These are phyloP conservation scores for Laupala kohalensis DNA, from an alignment of 1,140 invertebrate species.

Conservation along the genomic window DNA sequence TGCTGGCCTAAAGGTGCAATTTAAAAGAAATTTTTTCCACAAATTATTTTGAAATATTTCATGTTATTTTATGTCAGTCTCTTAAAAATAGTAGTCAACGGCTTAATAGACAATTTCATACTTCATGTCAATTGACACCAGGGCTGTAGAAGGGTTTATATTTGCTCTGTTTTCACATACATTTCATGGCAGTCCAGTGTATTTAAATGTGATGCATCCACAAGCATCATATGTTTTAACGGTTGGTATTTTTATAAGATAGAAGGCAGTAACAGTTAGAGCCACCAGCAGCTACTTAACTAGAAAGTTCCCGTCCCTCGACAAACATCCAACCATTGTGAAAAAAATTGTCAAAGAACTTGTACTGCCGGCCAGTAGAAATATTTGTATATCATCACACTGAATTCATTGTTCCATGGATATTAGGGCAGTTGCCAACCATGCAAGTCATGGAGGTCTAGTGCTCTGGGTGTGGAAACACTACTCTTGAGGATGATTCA, in stretches of 20 bases:
- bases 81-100: slow-evolving; percentile 8
- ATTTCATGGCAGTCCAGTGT: slow-evolving; percentile 7
- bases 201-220: slow-evolving; percentile 8
- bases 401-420: slow-evolving; percentile 4
- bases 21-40: slow-evolving; percentile 11
- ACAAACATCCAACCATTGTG: slow-evolving; percentile 8
- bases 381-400: slow-evolving; percentile 2
- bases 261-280: slow-evolving; percentile 6
- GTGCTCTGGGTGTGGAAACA: neutral
- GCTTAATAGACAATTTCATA: slow-evolving; percentile 13
- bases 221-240: neutral
- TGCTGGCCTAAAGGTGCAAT: slow-evolving; percentile 12
- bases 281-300: neutral
- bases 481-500: neutral
- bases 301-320: slow-evolving; percentile 11
- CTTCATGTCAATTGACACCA: slow-evolving; percentile 14
- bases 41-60: slow-evolving; percentile 3
- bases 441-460: neutral
- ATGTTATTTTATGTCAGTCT: slow-evolving; percentile 10
- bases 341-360: neutral
- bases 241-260: slow-evolving; percentile 14
- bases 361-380: slow-evolving; percentile 5
- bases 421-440: neutral
- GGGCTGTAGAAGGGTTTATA: slow-evolving; percentile 7
- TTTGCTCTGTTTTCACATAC: slow-evolving; percentile 1